Evolutionary conservation across 1,140 invertebrate genomes (phyloP), one percentile per base, ranked within the genome.

Genomic region (Diploscapter pachys): DNA sequence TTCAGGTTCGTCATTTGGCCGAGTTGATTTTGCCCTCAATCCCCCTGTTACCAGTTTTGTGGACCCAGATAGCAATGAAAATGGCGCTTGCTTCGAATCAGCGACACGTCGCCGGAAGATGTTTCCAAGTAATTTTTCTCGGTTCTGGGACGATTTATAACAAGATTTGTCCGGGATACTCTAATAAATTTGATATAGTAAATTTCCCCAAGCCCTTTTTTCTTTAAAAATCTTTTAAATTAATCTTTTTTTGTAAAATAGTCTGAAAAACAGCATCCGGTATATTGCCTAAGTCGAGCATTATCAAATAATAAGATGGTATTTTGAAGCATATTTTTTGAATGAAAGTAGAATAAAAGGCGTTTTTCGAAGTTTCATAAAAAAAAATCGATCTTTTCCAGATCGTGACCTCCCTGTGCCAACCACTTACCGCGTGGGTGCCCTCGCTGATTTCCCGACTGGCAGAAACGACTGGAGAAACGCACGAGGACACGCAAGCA

Each of bases 401-500:
- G 78, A 77, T 81, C 50, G 57, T 75, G 56, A 68, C 81, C n/a
- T 73, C 83, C 31, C 71, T 85, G 2, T 80, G 84, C 31, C 84
- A 84, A 64, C 76, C 75, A 63, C 83, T 79, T 3, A 53, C 76
- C 4, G 76, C 79, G 50, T 84, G 79, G 77, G 76, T 86, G 50
- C 72, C 74, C 9, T 75, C 72, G 4, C 94, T 99, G 76, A 86
- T 99, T 11, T 97, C 95, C 0, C 89, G 96, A 54, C 88, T 99
- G 9, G 95, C 98, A 51, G 96, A 99, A 87, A 98, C 95, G 0
- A 94, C 98, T 0, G 93, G 95, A 2, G 96, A 99, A 86, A 93
- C 95, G 85, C 95, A 94, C 9, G 96, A 99, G 86, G 96, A 99
- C 85, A 97, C 98, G 93, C 96, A 99, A 91, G 92, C 93, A 63